These are phyloP conservation scores for Caenorhabditis tropicalis DNA, from an alignment of 1,140 invertebrate species.

Conservation along the genomic window DNA sequence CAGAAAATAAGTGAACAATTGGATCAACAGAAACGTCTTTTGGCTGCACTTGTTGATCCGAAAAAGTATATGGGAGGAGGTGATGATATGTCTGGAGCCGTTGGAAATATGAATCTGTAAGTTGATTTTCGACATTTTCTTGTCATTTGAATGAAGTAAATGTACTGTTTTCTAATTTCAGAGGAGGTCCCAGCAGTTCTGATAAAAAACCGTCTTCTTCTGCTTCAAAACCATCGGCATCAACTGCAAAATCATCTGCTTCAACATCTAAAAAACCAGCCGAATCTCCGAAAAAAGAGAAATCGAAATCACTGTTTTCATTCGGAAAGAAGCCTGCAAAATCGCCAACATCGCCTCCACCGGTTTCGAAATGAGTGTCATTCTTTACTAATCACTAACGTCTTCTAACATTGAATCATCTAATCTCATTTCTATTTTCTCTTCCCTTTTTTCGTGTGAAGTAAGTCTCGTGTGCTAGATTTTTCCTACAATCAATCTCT, in stretches of 20 bases:
- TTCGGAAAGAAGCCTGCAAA: conserved; percentile 52
- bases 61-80: conserved; percentile 58
- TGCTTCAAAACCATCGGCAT: background rate
- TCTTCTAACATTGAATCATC: background rate
- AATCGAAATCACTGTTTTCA: conserved; percentile 53
- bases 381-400: background rate
- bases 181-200: background rate
- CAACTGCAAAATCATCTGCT: background rate
- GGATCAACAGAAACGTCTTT: conserved; percentile 68
- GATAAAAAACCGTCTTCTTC: background rate
- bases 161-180: conserved; percentile 45
- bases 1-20: conserved; percentile 63
- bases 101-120: conserved; percentile 48
- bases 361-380: conserved; percentile 40
- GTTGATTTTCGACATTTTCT: background rate
- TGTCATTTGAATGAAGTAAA: too few species aligned
- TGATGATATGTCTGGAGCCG: conserved; percentile 41
- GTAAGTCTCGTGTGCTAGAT: conserved; percentile 7
- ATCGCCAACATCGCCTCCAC: conserved; percentile 47
- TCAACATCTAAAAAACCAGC: conserved; percentile 28
- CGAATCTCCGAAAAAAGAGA: conserved; percentile 54
- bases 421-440: background rate
- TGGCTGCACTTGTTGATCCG: conserved; percentile 70
- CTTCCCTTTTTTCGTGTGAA: background rate
- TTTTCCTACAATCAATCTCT: background rate